Evolutionary conservation across 1,140 invertebrate species (phyloP).

Genomic region (Nautilus pompilius): DNA sequence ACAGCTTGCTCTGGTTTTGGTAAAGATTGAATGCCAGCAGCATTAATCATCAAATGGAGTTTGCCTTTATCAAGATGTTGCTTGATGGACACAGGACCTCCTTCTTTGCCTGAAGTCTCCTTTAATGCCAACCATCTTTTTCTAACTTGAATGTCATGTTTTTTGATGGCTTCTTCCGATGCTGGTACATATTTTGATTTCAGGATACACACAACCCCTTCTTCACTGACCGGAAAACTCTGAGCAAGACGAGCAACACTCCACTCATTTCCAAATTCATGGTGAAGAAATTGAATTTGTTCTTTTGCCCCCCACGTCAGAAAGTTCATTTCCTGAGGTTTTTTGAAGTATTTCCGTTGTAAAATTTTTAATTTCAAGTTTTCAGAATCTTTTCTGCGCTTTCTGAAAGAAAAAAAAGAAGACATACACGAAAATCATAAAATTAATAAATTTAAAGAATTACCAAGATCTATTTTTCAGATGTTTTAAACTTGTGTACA

Average conservation of each 20-base stretch:
- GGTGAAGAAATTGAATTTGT: conserved; percentile 71
- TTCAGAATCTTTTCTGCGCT: conserved; percentile 43
- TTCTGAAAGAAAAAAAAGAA: conserved; percentile 19
- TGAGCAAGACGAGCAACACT: conserved; percentile 68
- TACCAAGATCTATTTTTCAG: not conserved
- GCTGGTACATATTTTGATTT: conserved; percentile 24
- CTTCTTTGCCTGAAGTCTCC: conserved; percentile 4
- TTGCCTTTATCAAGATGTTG: conserved; percentile 13
- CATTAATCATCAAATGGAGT: conserved; percentile 20
- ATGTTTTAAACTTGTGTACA: not conserved
- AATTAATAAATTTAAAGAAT: not conserved
- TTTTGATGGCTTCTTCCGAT: conserved; percentile 23
- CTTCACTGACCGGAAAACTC: conserved; percentile 73
- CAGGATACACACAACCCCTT: conserved; percentile 35
- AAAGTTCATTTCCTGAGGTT: conserved; percentile 66
- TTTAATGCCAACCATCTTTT: conserved; percentile 29
- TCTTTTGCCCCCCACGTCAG: conserved; percentile 80
- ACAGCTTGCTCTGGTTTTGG: conserved; percentile 2
- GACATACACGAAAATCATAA: not conserved
- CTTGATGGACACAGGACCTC: conserved; percentile 12
- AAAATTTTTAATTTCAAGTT: conserved; percentile 63
- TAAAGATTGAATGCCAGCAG: conserved; percentile 15
- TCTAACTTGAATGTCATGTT: conserved; percentile 34
- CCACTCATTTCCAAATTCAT: conserved; percentile 70
- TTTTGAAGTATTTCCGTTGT: conserved; percentile 71